Evolutionary conservation across 2,797 vertebrate genomes (phyloP).

Genomic region (Rhinoraja longicauda): DNA sequence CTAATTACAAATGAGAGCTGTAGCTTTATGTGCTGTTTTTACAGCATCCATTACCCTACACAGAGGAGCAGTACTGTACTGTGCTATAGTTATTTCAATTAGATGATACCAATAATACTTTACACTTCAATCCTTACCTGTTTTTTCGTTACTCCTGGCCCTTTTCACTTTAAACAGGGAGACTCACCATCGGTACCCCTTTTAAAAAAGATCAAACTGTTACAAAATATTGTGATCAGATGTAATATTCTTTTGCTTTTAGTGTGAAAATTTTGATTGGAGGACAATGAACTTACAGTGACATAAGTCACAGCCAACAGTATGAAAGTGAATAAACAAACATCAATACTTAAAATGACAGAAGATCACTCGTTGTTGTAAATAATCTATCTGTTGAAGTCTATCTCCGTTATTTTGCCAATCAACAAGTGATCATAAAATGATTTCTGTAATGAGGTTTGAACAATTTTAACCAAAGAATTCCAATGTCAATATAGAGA

Average conservation of each 20-base stretch:
- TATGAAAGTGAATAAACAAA: not conserved
- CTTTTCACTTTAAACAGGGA: constrained; percentile 35
- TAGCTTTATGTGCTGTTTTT: not conserved
- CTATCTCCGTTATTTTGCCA: not conserved
- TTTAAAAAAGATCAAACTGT: constrained; percentile 37
- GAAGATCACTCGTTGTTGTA: not conserved
- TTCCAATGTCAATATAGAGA: not conserved
- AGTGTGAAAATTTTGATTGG: not conserved
- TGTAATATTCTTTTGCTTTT: not conserved
- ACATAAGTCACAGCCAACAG: not conserved
- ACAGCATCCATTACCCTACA: not conserved
- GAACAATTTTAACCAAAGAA: not conserved
- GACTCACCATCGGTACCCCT: constrained; percentile 33
- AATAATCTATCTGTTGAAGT: not conserved
- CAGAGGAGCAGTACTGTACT: constrained; percentile 30
- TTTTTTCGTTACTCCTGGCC: not conserved
- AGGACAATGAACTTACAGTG: not conserved
- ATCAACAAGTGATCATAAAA: not conserved
- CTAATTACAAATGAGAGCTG: not conserved
- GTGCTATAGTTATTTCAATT: not conserved
- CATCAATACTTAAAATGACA: not conserved
- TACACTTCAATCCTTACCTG: constrained; percentile 30
- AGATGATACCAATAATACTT: constrained; percentile 17
- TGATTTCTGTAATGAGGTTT: not conserved
- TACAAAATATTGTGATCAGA: constrained; percentile 30